A percentile compares a stretch with the other conserved stretches of the same genome.
Conservation (phyloP, 2,113 vertebrate genomes). For the Vicugna pacos region DNA sequence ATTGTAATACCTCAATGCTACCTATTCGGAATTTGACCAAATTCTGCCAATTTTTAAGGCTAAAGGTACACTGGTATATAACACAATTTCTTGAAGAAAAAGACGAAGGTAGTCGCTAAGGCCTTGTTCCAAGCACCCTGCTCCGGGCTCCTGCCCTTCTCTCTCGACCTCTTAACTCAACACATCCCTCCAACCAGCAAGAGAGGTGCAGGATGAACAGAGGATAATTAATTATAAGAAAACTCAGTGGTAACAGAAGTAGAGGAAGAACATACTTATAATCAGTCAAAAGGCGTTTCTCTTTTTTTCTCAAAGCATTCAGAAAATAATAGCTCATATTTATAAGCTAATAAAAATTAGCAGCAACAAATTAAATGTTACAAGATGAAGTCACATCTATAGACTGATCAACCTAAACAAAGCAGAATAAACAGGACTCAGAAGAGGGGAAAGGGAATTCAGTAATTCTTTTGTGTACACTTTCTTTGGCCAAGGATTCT, state of each 20-base stretch:
- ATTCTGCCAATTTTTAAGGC: constrained; percentile 38
- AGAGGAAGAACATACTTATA: constrained; percentile 37
- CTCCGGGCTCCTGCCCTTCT: background rate
- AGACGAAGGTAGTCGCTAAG: background rate
- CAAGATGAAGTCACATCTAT: constrained; percentile 38
- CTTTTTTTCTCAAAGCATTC: constrained; percentile 12
- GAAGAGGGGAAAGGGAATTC: constrained; percentile 57
- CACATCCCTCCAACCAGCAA: background rate
- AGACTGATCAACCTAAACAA: constrained; percentile 57
- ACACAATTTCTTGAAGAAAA: constrained; percentile 23
- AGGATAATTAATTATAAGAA: constrained; percentile 19
- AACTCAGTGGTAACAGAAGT: background rate
- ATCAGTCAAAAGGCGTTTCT: constrained; percentile 1
- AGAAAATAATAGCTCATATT: constrained; percentile 54
- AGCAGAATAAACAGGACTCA: constrained; percentile 48
- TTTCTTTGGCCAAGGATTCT: constrained; percentile 60
- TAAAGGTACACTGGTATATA: background rate
- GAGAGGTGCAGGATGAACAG: background rate
- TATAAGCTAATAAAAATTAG: constrained; percentile 64
- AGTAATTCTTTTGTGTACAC: constrained; percentile 62
- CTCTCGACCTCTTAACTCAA: background rate
- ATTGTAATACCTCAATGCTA: constrained; percentile 5
- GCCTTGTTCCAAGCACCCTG: background rate
- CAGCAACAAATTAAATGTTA: constrained; percentile 53
- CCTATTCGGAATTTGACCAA: constrained; percentile 18